phyloP scores from a whole-genome alignment of 2,888 invertebrate genomes.

The Macrophya alboannulata region DNA sequence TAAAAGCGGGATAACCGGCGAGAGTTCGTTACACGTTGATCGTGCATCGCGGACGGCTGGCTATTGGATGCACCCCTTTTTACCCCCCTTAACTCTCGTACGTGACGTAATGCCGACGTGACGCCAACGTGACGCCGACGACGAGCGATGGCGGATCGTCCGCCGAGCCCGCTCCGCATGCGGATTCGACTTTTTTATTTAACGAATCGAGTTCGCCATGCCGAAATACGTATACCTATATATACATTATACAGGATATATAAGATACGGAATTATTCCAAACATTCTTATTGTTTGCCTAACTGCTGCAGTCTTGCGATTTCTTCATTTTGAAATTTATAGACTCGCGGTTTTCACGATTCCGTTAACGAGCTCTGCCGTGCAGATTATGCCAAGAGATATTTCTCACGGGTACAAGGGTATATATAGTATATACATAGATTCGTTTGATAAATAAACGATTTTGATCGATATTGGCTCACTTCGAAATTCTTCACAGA shows the following conservation, averaged over 20 bases:
- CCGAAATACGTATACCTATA: neutral
- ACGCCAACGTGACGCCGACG: conserved; percentile 68
- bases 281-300: conserved; percentile 6
- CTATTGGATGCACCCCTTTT: conserved; percentile 43
- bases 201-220: conserved; percentile 9
- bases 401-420: neutral
- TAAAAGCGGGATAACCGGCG: conserved; percentile 58
- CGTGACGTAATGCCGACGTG: conserved; percentile 70
- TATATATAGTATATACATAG: neutral
- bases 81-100: conserved; percentile 55
- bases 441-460: neutral
- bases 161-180: conserved; percentile 63
- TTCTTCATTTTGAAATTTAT: neutral
- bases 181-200: conserved; percentile 72
- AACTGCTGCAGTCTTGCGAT: neutral
- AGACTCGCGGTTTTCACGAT: neutral
- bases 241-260: neutral
- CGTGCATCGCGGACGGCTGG: conserved; percentile 65
- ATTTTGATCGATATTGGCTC: neutral
- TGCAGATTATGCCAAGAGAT: conserved; percentile 3
- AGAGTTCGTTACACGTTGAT: conserved; percentile 71
- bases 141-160: conserved; percentile 61
- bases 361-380: neutral
- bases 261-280: neutral
- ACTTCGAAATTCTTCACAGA: neutral